Percentiles rank a stretch among this genome's conserved stretches.
Conservation (phyloP, 2,888 invertebrate species). For the Branchellion lobata region DNA sequence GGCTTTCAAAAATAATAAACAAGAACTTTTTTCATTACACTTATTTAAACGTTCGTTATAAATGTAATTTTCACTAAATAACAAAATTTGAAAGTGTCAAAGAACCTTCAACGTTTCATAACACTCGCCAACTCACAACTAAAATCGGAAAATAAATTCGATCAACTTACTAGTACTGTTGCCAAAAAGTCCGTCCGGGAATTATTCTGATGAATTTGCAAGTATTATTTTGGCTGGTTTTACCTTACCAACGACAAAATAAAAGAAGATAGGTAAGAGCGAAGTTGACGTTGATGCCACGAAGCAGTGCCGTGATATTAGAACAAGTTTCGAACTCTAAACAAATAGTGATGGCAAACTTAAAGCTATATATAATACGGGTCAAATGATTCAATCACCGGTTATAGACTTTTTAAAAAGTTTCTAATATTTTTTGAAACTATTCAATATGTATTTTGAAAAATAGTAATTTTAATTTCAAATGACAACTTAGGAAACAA, state of each 20-base stretch:
- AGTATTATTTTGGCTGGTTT: neutral
- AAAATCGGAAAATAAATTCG: conserved; percentile 5
- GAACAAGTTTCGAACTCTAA: conserved; percentile 14
- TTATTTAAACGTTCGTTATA: neutral
- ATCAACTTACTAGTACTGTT: conserved; percentile 41
- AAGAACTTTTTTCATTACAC: neutral
- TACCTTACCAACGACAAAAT: neutral
- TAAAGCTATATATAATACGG: no score
- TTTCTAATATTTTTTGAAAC: no score
- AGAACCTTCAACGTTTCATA: neutral
- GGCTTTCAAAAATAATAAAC: neutral
- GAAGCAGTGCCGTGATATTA: conserved; percentile 17
- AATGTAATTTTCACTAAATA: neutral
- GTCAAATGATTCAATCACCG: no score
- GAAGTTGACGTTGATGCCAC: neutral
- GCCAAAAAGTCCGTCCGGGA: conserved; percentile 44
- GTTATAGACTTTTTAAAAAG: no score
- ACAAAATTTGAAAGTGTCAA: neutral
- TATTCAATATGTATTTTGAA: no score
- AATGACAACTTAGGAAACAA: no score
- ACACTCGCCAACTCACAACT: neutral
- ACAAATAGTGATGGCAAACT: neutral
- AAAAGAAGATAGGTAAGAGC: neutral
- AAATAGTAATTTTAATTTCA: no score
- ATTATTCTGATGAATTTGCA: neutral